Base-by-base conservation (phyloP, 1,140 invertebrate genomes). In the Atta cephalotes region DNA sequence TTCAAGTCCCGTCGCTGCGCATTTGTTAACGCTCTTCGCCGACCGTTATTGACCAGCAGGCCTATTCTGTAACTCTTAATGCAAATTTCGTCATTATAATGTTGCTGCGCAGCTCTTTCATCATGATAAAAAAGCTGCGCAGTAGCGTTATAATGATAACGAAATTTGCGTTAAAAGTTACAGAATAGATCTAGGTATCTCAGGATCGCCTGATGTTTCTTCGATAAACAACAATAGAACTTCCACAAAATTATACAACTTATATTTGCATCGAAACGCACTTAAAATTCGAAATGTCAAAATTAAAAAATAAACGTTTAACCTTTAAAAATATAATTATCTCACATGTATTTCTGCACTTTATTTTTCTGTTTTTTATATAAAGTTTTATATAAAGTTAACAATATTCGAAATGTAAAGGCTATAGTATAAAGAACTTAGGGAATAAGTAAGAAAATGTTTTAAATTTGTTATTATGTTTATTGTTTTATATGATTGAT, bases 321-420 rank as follows among this genome's bases (percentile, higher is more conserved):
- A 65, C 9, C 62, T 65, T 79, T 6, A 21, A 45, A 49, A 21
- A 39, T 65, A 21, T 51, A 16, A 16, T 16, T 51, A 16, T 35
- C 6, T n/a, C 6, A 18, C 0, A 51, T 16, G 39, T 3, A 2
- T 16, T 18, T 2, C 6, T 14, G 1, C 35, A 18, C 6, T 18
- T 65, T 51, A 18, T 3, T 66, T 28, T 31, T 9, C 7, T 2
- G n/a, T 6, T 25, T 68, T 63, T n/a, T 21, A 25, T 31, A 7
- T 31, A 78, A 79, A 66, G 10, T 66, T 65, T n/a, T 21, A 25
- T 31, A 7, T 31, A 78, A 79, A 66, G 10, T 66, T 65, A 51
- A 79, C 2, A 14, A 79, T 3, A 18, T 12, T 49, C 2, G n/a
- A 63, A 45, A 63, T 14, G 53, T 16, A 45, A 45, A 45, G 0